A percentile compares a stretch with the other conserved stretches of the same genome.
phyloP scores from a whole-genome alignment of 2,888 invertebrate genomes.

The Griposia aprilina region DNA sequence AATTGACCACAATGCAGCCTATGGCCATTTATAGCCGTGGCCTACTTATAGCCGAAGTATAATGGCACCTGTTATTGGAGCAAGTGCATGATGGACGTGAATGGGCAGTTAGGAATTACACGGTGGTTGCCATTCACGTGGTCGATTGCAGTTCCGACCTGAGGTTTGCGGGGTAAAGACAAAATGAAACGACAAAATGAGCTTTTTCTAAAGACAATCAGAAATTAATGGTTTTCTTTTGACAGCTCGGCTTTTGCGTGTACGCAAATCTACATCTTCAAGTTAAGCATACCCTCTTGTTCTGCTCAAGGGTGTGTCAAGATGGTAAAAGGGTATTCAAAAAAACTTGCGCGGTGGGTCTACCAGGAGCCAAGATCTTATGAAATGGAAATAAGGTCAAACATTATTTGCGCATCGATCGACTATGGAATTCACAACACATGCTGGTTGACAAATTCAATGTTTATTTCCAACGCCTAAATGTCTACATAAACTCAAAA shows the following conservation, averaged over 20 bases:
- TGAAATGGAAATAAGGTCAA: too few species aligned
- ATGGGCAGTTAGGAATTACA: slow-evolving; percentile 18
- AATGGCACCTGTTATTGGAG: slow-evolving; percentile 62
- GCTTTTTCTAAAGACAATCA: too few species aligned
- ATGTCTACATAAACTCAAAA: too few species aligned
- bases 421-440: not conserved
- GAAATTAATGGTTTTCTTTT: not conserved
- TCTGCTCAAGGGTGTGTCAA: too few species aligned
- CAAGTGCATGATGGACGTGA: slow-evolving; percentile 53
- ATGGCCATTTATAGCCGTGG: slow-evolving; percentile 52
- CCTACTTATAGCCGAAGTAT: slow-evolving; percentile 56
- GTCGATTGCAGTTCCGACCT: slow-evolving; percentile 22
- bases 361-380: not conserved
- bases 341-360: not conserved
- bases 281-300: not conserved
- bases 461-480: not conserved
- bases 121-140: slow-evolving; percentile 35
- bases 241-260: not conserved
- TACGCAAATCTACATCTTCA: not conserved
- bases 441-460: not conserved
- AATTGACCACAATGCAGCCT: slow-evolving; percentile 55
- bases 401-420: too few species aligned
- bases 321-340: not conserved
- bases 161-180: slow-evolving; percentile 39
- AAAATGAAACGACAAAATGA: not conserved